phyloP scores from a whole-genome alignment of 2,797 vertebrate species.

The Eurystomus glaucurus region DNA sequence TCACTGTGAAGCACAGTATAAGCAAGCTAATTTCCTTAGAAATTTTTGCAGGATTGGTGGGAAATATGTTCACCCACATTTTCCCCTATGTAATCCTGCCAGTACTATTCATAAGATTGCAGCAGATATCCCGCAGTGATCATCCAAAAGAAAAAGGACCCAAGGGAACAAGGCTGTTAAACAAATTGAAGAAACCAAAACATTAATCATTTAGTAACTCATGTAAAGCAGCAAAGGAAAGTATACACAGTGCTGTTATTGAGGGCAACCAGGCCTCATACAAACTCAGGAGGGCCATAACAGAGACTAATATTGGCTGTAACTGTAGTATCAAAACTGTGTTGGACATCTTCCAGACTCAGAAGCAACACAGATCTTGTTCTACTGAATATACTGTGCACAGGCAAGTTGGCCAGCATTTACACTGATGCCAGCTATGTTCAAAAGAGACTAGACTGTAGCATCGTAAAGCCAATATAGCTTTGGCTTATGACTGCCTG shows the following conservation, averaged over 20 bases:
- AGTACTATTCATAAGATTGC: constrained; percentile 1
- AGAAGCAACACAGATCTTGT: background rate
- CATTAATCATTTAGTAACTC: background rate
- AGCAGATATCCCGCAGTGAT: background rate
- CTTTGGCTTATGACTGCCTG: background rate
- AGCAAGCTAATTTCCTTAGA: background rate
- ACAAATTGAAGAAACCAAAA: constrained; percentile 8
- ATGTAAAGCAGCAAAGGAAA: background rate
- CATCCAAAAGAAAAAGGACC: background rate
- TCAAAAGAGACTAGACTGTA: background rate
- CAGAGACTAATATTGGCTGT: background rate
- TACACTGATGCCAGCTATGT: background rate
- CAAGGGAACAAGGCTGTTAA: background rate
- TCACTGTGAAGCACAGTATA: background rate
- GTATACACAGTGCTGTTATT: background rate
- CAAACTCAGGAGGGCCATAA: background rate
- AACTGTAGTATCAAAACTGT: background rate
- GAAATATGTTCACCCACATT: background rate
- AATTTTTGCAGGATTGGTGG: constrained; percentile 17
- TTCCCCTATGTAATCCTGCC: background rate
- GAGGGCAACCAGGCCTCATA: background rate
- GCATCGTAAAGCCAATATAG: background rate
- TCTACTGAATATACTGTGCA: background rate
- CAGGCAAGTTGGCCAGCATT: background rate
- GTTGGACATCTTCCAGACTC: background rate